These are phyloP conservation scores for Listronotus bonariensis DNA, from an alignment of 1,140 invertebrate species.

Conservation along the genomic window DNA sequence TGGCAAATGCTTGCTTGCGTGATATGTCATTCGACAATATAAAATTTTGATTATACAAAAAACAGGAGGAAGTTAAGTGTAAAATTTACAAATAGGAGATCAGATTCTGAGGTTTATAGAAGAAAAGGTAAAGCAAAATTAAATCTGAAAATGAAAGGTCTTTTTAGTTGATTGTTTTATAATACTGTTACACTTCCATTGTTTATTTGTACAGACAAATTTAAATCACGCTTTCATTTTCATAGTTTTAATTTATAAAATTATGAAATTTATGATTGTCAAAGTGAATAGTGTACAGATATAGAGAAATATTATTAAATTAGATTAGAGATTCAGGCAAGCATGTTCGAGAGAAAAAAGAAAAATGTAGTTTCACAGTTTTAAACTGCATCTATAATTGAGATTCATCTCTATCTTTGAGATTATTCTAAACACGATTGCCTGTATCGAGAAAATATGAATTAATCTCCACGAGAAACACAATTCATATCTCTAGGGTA, in stretches of 20 bases:
- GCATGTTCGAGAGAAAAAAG: slow-evolving; percentile 25
- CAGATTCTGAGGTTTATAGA: neutral
- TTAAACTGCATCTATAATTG: slow-evolving; percentile 17
- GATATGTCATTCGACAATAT: slow-evolving; percentile 40
- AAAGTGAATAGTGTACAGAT: slow-evolving; percentile 49
- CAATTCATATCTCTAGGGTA: slow-evolving; percentile 54
- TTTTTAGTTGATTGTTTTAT: neutral
- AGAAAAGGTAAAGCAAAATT: slow-evolving; percentile 8
- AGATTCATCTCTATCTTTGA: slow-evolving; percentile 30
- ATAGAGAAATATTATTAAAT: slow-evolving; percentile 37
- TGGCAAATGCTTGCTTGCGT: slow-evolving; percentile 51
- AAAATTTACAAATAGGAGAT: slow-evolving; percentile 2
- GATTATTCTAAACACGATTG: slow-evolving; percentile 41
- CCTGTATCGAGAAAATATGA: slow-evolving; percentile 42
- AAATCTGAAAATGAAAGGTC: slow-evolving; percentile 29
- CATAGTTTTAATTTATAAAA: slow-evolving; percentile 42
- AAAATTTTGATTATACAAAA: slow-evolving; percentile 40
- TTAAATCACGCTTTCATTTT: slow-evolving; percentile 45
- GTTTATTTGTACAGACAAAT: slow-evolving; percentile 37
- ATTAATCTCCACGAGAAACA: slow-evolving; percentile 40
- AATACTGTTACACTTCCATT: slow-evolving; percentile 10
- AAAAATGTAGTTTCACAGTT: slow-evolving; percentile 6
- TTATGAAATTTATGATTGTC: slow-evolving; percentile 52
- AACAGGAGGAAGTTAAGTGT: slow-evolving; percentile 24
- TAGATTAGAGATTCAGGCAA: slow-evolving; percentile 36